Conservation (phyloP, 2,113 vertebrate genomes). For the Amphiprion ocellaris region DNA sequence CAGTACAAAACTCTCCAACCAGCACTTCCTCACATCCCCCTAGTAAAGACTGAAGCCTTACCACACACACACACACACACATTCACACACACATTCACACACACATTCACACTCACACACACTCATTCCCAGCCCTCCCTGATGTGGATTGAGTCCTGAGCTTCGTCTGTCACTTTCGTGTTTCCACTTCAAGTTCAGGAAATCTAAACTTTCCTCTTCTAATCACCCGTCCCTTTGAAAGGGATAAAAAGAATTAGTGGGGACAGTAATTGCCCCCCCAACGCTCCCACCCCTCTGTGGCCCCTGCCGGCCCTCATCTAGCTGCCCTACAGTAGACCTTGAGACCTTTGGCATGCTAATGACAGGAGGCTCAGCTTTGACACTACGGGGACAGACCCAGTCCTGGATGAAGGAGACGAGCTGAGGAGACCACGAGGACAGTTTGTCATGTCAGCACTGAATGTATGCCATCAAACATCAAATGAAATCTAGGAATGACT, state of each 20-base stretch:
- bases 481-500: not conserved
- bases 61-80: slow-evolving; percentile 41
- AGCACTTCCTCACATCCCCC: not conserved
- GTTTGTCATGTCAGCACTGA: not conserved
- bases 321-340: slow-evolving; percentile 65
- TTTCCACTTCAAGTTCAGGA: slow-evolving; percentile 90
- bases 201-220: slow-evolving; percentile 88
- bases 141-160: slow-evolving; percentile 85
- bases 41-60: not conserved
- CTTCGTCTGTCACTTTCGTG: slow-evolving; percentile 84
- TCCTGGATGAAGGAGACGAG: slow-evolving; percentile 19
- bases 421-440: slow-evolving; percentile 6
- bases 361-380: slow-evolving; percentile 59
- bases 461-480: not conserved
- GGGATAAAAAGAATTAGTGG: slow-evolving; percentile 83
- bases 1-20: not conserved
- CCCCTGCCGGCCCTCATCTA: slow-evolving; percentile 54
- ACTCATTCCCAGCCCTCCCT: slow-evolving; percentile 52
- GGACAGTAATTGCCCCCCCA: slow-evolving; percentile 78
- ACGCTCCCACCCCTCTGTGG: slow-evolving; percentile 1
- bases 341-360: slow-evolving; percentile 85
- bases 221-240: slow-evolving; percentile 82
- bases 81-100: slow-evolving; percentile 39
- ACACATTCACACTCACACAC: slow-evolving; percentile 62
- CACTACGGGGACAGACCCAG: slow-evolving; percentile 42